Base-by-base conservation (phyloP, 2,113 vertebrate species). In the Rhineura floridana region DNA sequence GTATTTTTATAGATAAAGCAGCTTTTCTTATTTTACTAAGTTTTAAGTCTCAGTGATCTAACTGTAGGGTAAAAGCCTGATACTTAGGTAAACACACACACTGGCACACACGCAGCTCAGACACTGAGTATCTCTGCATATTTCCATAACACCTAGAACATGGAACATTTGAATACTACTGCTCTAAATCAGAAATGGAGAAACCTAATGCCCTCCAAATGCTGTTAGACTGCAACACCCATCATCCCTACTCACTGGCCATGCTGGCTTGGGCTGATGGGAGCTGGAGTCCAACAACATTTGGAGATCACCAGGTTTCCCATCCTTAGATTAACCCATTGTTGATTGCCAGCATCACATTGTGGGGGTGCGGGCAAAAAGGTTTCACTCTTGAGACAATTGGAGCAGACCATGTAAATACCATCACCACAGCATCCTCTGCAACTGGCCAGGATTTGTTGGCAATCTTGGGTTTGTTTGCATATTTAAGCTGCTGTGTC, bases 401-500 rank as follows among this genome's bases (percentile, higher is more conserved):
- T 30, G 30, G 50, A 70, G 17, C 36, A 3, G 17, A 21, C 15
- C 4, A 2, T 63, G 73, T 80, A 83, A 76, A 82, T 70, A 78
- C 6, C 21, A 67, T 36, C 76, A 69, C 33, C 11, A 2, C 15
- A 15, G 6, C 17, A 30, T 42, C 28, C 36, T 13, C 15, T 36
- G 46, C 30, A 39, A 39, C 8, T 0, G 70, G 30, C 50, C 39
- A 44, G 63, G 70, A 39, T 67, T 82, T 50, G 30, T 75, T 87
- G 79, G 69, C 1, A 76, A 55, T 81, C 39, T 7, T 28, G 62
- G 84, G 3, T 89, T 89, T 90, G 83, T 89, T 69, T 59, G 23
- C 85, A 81, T 76, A 69, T 91, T 85, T 69, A 3, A 2, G 33
- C 4, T 72, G 55, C 13, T 11, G 55, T 63, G 72, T 77, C 1